Percentiles rank a stretch among this genome's conserved stretches.
Conservation (phyloP, 2,797 vertebrate species). For the Phataginus tricuspis region DNA sequence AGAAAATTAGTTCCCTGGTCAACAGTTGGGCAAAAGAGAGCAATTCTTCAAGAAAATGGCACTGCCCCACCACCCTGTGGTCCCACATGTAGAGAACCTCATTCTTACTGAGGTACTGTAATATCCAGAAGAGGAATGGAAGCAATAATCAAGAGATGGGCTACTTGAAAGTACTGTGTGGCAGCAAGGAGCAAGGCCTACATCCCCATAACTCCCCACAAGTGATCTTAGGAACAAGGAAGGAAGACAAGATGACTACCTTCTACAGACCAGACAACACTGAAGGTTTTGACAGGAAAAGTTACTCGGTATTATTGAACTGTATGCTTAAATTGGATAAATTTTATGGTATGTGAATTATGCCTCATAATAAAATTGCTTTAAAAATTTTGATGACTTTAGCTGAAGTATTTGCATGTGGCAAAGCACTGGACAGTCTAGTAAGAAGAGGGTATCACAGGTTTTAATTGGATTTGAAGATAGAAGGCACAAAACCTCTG, state of each 20-base stretch:
- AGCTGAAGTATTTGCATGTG: neutral
- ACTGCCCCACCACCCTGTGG: neutral
- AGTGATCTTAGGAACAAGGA: neutral
- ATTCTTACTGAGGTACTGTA: neutral
- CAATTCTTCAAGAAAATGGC: constrained; percentile 14
- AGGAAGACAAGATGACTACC: neutral
- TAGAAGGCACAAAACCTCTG: constrained; percentile 15
- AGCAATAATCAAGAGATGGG: neutral
- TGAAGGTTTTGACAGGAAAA: neutral
- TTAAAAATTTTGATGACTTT: neutral
- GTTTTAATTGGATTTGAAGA: neutral
- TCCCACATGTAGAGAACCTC: neutral
- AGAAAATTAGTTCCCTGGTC: neutral
- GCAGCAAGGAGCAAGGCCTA: neutral
- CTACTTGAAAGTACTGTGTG: neutral
- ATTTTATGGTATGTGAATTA: constrained; percentile 5
- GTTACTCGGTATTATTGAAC: neutral
- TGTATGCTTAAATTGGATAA: neutral
- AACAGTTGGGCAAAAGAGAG: neutral
- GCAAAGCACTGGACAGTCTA: neutral
- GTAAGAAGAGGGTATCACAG: neutral
- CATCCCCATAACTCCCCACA: neutral
- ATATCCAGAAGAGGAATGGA: neutral
- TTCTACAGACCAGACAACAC: neutral
- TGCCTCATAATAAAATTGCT: neutral